phyloP scores from a whole-genome alignment of 2,888 invertebrate genomes.

The Labia minor region DNA sequence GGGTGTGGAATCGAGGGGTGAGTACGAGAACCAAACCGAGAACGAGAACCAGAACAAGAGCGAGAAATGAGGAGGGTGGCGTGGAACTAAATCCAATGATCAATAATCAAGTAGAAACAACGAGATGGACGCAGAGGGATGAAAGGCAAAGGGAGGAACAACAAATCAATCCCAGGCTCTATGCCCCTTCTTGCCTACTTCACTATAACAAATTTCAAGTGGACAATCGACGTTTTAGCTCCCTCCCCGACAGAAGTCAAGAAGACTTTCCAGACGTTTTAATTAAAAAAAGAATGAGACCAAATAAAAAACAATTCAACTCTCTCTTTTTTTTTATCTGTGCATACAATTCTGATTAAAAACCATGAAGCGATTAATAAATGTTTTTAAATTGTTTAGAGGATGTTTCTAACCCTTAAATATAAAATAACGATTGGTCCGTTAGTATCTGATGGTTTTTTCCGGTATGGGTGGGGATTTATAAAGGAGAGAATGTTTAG shows the following conservation, averaged over 20 bases:
- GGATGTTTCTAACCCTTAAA: too few relatives aligned
- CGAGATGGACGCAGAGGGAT: neutral
- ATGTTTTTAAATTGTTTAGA: too few relatives aligned
- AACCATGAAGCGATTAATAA: too few relatives aligned
- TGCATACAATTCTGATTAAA: too few relatives aligned
- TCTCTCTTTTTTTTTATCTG: too few relatives aligned
- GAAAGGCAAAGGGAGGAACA: neutral
- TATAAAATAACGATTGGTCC: too few relatives aligned
- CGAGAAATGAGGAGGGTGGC: neutral
- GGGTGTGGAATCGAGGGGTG: neutral
- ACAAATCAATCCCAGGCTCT: neutral
- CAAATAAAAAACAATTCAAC: neutral
- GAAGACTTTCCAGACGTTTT: neutral
- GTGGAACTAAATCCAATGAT: neutral
- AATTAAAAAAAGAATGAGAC: neutral
- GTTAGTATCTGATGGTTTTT: too few relatives aligned
- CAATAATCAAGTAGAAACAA: conserved; percentile 9
- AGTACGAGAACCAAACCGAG: neutral
- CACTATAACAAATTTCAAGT: neutral
- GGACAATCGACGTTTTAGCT: neutral
- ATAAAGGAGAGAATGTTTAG: too few relatives aligned
- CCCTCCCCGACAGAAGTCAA: neutral
- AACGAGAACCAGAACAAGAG: neutral
- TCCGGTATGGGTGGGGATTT: too few relatives aligned
- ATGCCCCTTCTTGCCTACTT: neutral